These are phyloP conservation scores for Helicoverpa zea DNA, from an alignment of 1,140 invertebrate genomes.

Conservation along the genomic window DNA sequence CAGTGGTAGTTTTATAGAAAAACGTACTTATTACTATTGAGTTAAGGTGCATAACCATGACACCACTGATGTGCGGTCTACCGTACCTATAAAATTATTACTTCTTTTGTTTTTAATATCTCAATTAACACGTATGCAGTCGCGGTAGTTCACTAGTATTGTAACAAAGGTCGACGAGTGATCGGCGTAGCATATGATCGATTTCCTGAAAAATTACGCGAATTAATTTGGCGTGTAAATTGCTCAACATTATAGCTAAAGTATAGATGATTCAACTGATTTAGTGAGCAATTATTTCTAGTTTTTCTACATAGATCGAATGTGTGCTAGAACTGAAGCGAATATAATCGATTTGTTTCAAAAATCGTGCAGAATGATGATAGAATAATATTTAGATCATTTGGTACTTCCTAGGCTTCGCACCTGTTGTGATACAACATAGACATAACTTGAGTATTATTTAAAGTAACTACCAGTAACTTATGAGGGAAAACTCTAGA, in stretches of 20 bases:
- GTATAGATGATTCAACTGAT: neutral
- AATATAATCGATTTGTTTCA: neutral
- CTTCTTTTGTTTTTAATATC: too few relatives aligned
- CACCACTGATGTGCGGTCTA: too few relatives aligned
- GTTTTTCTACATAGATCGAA: neutral
- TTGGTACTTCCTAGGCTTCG: too few relatives aligned
- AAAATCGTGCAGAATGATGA: neutral
- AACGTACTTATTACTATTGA: too few relatives aligned
- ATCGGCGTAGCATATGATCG: conserved; percentile 19
- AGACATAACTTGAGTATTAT: too few relatives aligned
- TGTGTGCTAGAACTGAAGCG: neutral
- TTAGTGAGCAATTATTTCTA: neutral
- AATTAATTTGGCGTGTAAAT: conserved; percentile 49
- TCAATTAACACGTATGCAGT: too few relatives aligned
- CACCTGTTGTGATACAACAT: too few relatives aligned
- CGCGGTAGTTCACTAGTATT: neutral
- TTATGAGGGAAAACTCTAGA: too few relatives aligned
- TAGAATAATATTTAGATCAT: neutral
- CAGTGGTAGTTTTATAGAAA: too few relatives aligned
- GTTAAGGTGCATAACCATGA: too few relatives aligned
- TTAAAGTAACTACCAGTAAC: too few relatives aligned
- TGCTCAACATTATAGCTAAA: neutral
- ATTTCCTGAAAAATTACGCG: conserved; percentile 52
- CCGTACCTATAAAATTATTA: too few relatives aligned
- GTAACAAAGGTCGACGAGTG: conserved; percentile 10